A percentile compares a stretch with the other conserved stretches of the same genome.
These are phyloP conservation scores for Apocheima hispidaria DNA, from an alignment of 2,888 invertebrate genomes.

Conservation along the genomic window DNA sequence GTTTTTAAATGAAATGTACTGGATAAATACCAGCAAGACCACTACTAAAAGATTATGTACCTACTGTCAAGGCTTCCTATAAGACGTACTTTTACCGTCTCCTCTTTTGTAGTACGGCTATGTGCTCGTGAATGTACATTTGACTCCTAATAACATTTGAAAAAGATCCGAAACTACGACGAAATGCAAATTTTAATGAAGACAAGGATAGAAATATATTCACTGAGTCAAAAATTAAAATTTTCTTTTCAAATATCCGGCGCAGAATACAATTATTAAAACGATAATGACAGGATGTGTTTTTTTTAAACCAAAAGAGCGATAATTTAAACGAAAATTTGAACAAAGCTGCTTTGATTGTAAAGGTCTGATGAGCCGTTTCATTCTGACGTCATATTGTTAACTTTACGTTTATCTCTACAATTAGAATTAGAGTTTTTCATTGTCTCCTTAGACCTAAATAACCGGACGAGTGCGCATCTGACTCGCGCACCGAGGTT, in stretches of 20 bases:
- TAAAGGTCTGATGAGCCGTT: constrained; percentile 54
- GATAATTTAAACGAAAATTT: constrained; percentile 72
- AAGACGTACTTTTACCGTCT: too few relatives aligned
- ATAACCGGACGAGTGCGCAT: too few relatives aligned
- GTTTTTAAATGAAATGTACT: too few relatives aligned
- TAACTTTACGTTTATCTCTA: not conserved
- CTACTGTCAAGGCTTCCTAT: too few relatives aligned
- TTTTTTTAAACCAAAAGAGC: constrained; percentile 46
- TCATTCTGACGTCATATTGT: constrained; percentile 27
- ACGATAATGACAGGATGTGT: constrained; percentile 59
- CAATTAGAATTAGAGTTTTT: not conserved
- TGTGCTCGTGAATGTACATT: too few relatives aligned
- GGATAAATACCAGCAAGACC: too few relatives aligned
- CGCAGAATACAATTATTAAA: constrained; percentile 31
- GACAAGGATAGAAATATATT: not conserved
- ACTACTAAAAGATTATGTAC: too few relatives aligned
- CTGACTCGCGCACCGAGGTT: too few relatives aligned
- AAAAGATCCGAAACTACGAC: not conserved
- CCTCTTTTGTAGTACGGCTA: too few relatives aligned
- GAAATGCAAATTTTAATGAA: constrained; percentile 4
- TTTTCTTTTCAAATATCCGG: constrained; percentile 27
- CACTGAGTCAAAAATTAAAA: constrained; percentile 18
- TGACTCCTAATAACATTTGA: not conserved
- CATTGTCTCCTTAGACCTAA: not conserved
- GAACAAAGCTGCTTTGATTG: constrained; percentile 64